phyloP scores from a whole-genome alignment of 2,113 vertebrate genomes.

The Morone chrysops region DNA sequence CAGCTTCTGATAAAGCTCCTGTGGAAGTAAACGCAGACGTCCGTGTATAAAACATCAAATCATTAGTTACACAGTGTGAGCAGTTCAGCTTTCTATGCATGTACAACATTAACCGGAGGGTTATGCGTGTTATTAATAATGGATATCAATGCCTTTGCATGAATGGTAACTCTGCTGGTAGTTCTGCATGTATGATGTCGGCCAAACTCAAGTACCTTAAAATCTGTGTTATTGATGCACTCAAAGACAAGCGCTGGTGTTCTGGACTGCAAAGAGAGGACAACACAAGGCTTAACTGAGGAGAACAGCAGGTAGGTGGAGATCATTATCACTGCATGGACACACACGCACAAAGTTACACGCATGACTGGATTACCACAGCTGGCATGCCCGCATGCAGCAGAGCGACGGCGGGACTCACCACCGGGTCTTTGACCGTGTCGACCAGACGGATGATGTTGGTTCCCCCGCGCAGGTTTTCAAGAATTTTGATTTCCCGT shows the following conservation, averaged over 20 bases:
- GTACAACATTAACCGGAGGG: constrained; percentile 30
- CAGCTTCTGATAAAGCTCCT: constrained; percentile 99
- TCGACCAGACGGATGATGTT: constrained; percentile 99
- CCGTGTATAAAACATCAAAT: constrained; percentile 6
- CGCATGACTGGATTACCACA: constrained; percentile 44
- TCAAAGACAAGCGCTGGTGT: constrained; percentile 99
- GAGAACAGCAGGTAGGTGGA: constrained; percentile 53
- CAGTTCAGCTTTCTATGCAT: neutral
- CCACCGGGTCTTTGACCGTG: constrained; percentile 98
- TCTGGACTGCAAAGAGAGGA: constrained; percentile 91
- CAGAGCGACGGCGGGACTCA: constrained; percentile 64
- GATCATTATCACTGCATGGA: constrained; percentile 16
- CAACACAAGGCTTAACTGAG: constrained; percentile 61
- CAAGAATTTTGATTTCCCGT: constrained; percentile 98
- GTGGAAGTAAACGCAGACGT: constrained; percentile 65
- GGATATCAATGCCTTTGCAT: constrained; percentile 50
- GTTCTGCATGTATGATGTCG: constrained; percentile 42
- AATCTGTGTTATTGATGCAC: constrained; percentile 99
- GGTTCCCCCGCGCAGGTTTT: constrained; percentile 97
- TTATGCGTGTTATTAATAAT: constrained; percentile 56
- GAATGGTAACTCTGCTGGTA: constrained; percentile 34
- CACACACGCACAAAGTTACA: constrained; percentile 18
- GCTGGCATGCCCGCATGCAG: constrained; percentile 33
- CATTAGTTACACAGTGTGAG: neutral
- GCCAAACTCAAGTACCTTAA: constrained; percentile 90